Conservation (phyloP, 2,888 invertebrate species). For the Drosophila bunnanda region DNA sequence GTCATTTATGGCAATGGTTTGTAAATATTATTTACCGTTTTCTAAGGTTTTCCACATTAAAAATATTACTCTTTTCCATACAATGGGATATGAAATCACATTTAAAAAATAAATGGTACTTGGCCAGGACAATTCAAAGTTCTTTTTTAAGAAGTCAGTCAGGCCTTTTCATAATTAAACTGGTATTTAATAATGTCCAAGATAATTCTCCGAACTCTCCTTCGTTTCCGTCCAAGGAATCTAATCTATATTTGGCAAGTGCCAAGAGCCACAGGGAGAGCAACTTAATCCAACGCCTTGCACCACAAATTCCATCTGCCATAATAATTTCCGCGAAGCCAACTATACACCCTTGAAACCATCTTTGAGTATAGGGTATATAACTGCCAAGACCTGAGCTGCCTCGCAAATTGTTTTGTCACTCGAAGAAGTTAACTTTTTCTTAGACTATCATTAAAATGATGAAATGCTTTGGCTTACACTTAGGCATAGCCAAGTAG, state of each 20-base stretch:
- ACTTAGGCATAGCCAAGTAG: constrained; percentile 82
- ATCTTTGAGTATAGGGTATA: constrained; percentile 23
- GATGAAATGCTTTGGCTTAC: constrained; percentile 82
- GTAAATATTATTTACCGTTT: not conserved
- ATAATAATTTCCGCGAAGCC: constrained; percentile 39
- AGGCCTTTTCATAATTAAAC: constrained; percentile 3
- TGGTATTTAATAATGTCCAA: constrained; percentile 10
- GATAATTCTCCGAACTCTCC: constrained; percentile 3
- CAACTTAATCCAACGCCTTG: constrained; percentile 38
- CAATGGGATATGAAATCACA: no score
- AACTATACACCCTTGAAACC: constrained; percentile 30
- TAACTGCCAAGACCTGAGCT: constrained; percentile 54
- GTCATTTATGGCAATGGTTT: not conserved
- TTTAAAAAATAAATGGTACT: not conserved
- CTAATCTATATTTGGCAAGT: constrained; percentile 29
- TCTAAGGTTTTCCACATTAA: no score
- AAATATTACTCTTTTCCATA: not conserved
- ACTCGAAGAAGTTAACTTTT: constrained; percentile 49
- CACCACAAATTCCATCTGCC: constrained; percentile 24
- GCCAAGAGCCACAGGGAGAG: constrained; percentile 10
- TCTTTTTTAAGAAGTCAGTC: not conserved
- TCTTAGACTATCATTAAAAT: constrained; percentile 77
- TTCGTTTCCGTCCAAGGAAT: not conserved
- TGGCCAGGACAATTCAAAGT: not conserved
- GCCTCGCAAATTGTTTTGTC: constrained; percentile 68